Percentiles rank a stretch among this genome's conserved stretches.
phyloP scores from a whole-genome alignment of 2,888 invertebrate species.

The Melanchra persicariae region DNA sequence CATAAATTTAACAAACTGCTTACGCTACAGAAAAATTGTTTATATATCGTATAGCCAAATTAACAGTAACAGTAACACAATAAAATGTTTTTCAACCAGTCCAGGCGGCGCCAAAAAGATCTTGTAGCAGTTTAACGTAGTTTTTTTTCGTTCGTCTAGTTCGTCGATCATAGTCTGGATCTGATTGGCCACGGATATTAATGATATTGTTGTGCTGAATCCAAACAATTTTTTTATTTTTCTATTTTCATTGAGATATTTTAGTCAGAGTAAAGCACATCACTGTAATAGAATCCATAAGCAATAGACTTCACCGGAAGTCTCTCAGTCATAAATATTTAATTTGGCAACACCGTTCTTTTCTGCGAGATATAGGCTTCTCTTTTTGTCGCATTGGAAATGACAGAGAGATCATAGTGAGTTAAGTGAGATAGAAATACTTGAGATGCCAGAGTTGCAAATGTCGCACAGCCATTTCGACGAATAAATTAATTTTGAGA shows the following conservation, averaged over 20 bases:
- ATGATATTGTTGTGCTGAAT: no score
- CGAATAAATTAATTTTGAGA: conserved; percentile 67
- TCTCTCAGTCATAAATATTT: conserved; percentile 5
- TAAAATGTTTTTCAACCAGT: no score
- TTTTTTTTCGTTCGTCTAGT: no score
- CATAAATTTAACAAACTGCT: no score
- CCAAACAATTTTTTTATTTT: no score
- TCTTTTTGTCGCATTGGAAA: conserved; percentile 23
- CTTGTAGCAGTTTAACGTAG: no score
- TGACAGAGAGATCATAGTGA: background rate
- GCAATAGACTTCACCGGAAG: conserved; percentile 47
- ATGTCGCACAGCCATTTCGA: conserved; percentile 48
- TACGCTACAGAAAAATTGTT: no score
- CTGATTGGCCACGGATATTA: no score
- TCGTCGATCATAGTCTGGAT: no score
- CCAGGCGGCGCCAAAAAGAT: no score
- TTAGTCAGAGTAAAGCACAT: background rate
- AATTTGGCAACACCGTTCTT: conserved; percentile 29
- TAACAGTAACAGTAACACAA: no score
- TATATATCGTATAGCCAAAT: no score
- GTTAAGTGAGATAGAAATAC: conserved; percentile 47
- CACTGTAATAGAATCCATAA: conserved; percentile 17
- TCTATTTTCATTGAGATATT: conserved; percentile 2
- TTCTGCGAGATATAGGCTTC: conserved; percentile 4
- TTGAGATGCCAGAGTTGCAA: conserved; percentile 43